These are phyloP conservation scores for Hippolais icterina DNA, from an alignment of 2,113 vertebrate species.

Conservation along the genomic window DNA sequence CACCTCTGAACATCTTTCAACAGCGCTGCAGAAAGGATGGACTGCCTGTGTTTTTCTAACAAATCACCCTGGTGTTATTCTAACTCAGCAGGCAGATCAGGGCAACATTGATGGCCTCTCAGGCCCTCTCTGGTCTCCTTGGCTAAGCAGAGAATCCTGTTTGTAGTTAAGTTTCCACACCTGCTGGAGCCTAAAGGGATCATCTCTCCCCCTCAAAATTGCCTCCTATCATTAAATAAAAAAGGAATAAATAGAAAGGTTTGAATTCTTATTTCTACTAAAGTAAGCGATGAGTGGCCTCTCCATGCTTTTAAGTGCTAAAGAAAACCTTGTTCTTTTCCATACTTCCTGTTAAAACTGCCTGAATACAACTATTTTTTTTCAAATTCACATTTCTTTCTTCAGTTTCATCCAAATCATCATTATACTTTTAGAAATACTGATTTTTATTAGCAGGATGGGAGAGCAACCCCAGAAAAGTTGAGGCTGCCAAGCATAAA, in stretches of 20 bases:
- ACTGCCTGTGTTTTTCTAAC: neutral
- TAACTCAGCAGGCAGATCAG: neutral
- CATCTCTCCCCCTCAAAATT: neutral
- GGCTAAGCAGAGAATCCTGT: neutral
- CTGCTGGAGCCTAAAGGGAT: neutral
- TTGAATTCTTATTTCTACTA: neutral
- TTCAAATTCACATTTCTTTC: neutral
- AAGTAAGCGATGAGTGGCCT: neutral
- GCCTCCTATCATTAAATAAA: neutral
- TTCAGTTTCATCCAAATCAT: neutral
- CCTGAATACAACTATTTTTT: neutral
- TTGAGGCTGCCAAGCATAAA: neutral
- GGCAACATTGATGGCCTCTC: fast-evolving
- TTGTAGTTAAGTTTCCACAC: neutral
- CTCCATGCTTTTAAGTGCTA: neutral
- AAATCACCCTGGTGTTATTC: neutral
- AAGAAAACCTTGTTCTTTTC: neutral
- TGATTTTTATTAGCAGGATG: neutral
- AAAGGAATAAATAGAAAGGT: neutral
- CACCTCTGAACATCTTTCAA: neutral
- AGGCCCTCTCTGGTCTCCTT: neutral
- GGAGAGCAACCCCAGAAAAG: neutral
- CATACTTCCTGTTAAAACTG: neutral
- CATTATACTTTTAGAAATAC: neutral
- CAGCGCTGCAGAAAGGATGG: fast-evolving